A percentile compares a stretch with the other conserved stretches of the same genome.
Conservation (phyloP, 2,888 invertebrate species). For the Augochlorella aurata region DNA sequence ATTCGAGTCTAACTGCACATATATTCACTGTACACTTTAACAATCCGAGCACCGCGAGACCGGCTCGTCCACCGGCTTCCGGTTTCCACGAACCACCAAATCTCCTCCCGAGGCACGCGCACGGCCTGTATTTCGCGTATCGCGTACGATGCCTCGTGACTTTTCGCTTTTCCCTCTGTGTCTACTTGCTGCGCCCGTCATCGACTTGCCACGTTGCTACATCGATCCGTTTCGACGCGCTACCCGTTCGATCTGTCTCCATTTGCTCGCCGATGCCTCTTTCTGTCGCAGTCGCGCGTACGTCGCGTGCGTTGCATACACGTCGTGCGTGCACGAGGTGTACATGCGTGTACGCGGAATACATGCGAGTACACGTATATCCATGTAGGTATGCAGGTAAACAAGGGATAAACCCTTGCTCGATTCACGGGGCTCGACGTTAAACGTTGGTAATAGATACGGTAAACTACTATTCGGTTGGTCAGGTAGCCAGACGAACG, state of each 20-base stretch:
- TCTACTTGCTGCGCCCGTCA: no score
- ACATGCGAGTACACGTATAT: conserved; percentile 1
- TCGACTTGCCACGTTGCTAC: no score
- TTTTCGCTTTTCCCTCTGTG: neutral
- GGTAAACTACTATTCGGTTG: conserved; percentile 47
- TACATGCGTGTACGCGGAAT: neutral
- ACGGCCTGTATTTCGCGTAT: neutral
- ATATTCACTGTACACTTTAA: conserved; percentile 64
- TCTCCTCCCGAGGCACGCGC: conserved; percentile 23
- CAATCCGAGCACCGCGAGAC: conserved; percentile 58
- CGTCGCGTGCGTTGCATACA: conserved; percentile 14
- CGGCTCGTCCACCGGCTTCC: conserved; percentile 26
- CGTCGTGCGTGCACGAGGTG: neutral
- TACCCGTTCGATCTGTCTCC: no score
- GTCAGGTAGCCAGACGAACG: conserved; percentile 42
- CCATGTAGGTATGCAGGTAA: conserved; percentile 5
- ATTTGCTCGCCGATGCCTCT: neutral
- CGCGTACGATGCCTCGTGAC: no score
- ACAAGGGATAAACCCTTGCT: conserved; percentile 22
- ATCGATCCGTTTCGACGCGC: no score
- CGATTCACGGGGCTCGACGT: conserved; percentile 72
- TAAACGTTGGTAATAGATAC: conserved; percentile 75
- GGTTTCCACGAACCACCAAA: conserved; percentile 23
- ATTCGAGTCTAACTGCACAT: conserved; percentile 53
- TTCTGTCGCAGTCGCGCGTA: neutral